Base-by-base conservation (phyloP, 2,888 invertebrate species). In the Amiota mariae region DNA sequence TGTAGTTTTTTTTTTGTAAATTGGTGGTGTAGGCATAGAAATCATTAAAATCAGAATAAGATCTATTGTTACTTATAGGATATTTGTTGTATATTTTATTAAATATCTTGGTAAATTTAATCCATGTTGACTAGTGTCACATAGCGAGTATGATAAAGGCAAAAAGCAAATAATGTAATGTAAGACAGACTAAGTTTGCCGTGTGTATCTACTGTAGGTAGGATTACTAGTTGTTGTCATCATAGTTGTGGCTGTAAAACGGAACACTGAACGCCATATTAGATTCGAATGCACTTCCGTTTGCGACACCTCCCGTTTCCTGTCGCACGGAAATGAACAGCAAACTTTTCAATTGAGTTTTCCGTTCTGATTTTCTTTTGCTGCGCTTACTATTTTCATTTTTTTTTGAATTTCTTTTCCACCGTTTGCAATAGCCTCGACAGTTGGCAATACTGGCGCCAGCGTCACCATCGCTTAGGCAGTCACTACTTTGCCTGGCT, bases 291-390 rank as follows among this genome's bases (percentile, higher is more conserved):
- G 81, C 81, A 81, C 80, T 82, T 81, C 81, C 81, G 81, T 78
- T 79, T 82, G 76, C 79, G 77, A 80, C 81, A 81, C 82, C 81
- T 82, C 81, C 77, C 71, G 73, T 46, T 78, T 82, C 81, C 81
- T 78, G 70, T 68, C 75, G 15, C 63, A 75, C 84, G 82, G 82
- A 82, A 83, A 80, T 79, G 85, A 81, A 81, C 79, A 82, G 77
- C 81, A 85, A 85, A 85, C 81, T 85, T 85, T 85, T 76, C 78
- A 85, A 85, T 85, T 85, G 85, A 85, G 85, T 85, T 85, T 85
- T 85, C 85, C 85, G 85, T 75, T 79, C 66, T 48, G 66, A 66
- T 66, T 66, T 66, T 66, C 66, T 66, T 66, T 20, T 59, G 24
- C 59, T 18, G 59, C 59, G 12, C 74, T 67, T 67, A 70, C 66